Evolutionary conservation across 2,888 invertebrate genomes (phyloP).

Genomic region (Carcina quercana): DNA sequence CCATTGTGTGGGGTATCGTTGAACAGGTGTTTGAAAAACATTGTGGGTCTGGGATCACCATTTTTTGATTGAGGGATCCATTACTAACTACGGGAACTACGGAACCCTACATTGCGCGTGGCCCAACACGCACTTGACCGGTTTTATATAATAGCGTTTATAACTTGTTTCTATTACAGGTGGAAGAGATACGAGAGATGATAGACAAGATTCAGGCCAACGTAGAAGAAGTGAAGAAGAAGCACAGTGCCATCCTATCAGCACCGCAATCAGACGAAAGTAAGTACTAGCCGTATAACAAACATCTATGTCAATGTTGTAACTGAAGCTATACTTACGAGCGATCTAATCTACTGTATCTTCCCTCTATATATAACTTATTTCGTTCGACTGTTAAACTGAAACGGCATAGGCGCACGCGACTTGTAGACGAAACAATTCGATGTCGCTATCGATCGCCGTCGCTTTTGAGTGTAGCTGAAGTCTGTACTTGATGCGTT

Average conservation of each 20-base stretch:
- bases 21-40: no score
- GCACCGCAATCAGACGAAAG: constrained; percentile 99
- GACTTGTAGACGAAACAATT: not conserved
- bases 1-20: no score
- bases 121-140: no score
- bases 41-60: no score
- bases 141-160: no score
- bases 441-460: constrained; percentile 1
- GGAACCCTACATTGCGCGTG: no score
- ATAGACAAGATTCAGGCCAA: constrained; percentile 99
- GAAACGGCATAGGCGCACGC: not conserved
- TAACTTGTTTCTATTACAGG: constrained; percentile 77
- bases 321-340: constrained; percentile 7
- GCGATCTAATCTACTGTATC: no score
- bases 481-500: constrained; percentile 9
- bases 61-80: no score
- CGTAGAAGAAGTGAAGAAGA: constrained; percentile 99
- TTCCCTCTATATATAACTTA: not conserved
- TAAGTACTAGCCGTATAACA: no score
- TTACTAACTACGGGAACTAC: no score
- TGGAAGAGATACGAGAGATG: constrained; percentile 99
- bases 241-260: constrained; percentile 99
- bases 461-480: constrained; percentile 8
- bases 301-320: no score
- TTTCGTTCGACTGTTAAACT: not conserved